Percentiles rank a stretch among this genome's conserved stretches.
Conservation (phyloP, 1,140 invertebrate genomes). For the Chlorops oryzae region DNA sequence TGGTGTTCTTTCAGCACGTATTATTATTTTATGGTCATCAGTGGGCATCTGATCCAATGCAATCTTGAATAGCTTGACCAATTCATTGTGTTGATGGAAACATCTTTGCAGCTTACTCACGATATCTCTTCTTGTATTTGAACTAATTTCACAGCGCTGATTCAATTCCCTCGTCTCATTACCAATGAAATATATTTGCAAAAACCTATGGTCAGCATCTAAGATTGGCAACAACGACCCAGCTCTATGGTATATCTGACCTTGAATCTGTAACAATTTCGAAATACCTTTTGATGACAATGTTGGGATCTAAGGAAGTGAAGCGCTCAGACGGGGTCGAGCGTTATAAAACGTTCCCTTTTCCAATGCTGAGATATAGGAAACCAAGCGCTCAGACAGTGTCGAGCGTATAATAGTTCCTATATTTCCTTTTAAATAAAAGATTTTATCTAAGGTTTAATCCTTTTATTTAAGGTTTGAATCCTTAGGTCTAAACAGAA, state of each 20-base stretch:
- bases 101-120: constrained; percentile 39
- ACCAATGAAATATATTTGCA: constrained; percentile 15
- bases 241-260: constrained; percentile 3
- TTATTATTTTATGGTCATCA: constrained; percentile 35
- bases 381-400: too few relatives aligned
- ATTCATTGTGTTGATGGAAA: constrained; percentile 40
- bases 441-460: too few relatives aligned
- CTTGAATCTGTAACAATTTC: constrained; percentile 10
- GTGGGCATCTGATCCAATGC: constrained; percentile 35
- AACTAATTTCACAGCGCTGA: not conserved
- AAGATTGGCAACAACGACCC: constrained; percentile 31
- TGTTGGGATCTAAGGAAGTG: too few relatives aligned
- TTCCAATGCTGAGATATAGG: too few relatives aligned
- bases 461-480: too few relatives aligned
- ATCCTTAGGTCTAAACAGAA: too few relatives aligned
- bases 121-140: not conserved
- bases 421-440: too few relatives aligned
- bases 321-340: too few relatives aligned
- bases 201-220: constrained; percentile 36
- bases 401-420: too few relatives aligned
- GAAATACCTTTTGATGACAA: too few relatives aligned
- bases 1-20: constrained; percentile 43
- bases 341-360: too few relatives aligned
- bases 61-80: constrained; percentile 38
- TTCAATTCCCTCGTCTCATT: not conserved